Evolutionary conservation across 2,888 invertebrate species (phyloP).

Genomic region (Aleiodes testaceus): DNA sequence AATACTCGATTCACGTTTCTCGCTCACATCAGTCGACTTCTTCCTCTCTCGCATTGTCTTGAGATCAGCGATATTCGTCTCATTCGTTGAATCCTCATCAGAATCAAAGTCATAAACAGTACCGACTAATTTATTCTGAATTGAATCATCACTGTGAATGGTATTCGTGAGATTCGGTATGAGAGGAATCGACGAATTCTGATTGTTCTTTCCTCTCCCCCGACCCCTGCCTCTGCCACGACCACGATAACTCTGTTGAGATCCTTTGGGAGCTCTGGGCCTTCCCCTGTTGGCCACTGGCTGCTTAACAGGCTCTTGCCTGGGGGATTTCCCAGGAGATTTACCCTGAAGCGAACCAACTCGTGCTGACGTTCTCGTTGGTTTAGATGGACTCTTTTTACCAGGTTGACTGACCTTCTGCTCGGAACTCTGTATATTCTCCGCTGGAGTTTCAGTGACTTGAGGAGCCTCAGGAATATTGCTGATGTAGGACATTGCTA

Average conservation of each 20-base stretch:
- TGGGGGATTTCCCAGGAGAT: conserved; percentile 80
- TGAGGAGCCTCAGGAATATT: conserved; percentile 48
- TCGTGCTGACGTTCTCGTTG: conserved; percentile 78
- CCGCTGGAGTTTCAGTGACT: conserved; percentile 33
- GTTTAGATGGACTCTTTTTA: conserved; percentile 77
- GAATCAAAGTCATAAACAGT: conserved; percentile 92
- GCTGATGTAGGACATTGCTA: conserved; percentile 51
- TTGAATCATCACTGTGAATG: conserved; percentile 79
- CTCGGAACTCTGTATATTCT: conserved; percentile 36
- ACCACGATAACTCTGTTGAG: conserved; percentile 64
- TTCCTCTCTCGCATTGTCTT: conserved; percentile 86
- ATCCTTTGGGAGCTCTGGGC: conserved; percentile 71
- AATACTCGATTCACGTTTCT: conserved; percentile 55
- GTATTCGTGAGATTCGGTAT: conserved; percentile 54
- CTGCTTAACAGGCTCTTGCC: conserved; percentile 59
- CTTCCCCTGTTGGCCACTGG: conserved; percentile 71
- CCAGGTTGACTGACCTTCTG: conserved; percentile 61
- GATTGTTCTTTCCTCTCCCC: conserved; percentile 70
- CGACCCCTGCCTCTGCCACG: conserved; percentile 70
- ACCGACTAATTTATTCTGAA: conserved; percentile 86
- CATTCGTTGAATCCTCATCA: conserved; percentile 86
- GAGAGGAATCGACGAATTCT: conserved; percentile 53
- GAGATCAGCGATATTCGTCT: conserved; percentile 83
- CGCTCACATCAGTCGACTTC: conserved; percentile 79
- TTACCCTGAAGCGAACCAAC: conserved; percentile 78